Evolutionary conservation across 2,888 invertebrate genomes (phyloP), one percentile per base, ranked within the genome.

Genomic region (Philopedon plagiatum): DNA sequence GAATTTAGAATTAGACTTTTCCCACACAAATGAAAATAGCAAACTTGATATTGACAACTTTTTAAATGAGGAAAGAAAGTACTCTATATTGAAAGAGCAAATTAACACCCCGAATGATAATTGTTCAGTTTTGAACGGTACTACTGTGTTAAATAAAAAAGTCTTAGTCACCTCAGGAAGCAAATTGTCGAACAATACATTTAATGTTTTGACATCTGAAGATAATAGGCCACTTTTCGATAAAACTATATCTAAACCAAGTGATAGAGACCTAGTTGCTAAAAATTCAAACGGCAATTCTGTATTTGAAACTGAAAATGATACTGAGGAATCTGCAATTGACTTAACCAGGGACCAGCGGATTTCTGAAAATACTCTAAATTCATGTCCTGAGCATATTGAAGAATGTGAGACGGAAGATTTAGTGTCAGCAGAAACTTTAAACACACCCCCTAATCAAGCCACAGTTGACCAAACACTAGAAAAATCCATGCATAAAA

Each of bases 1-100:
- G n/a, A 37, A 15, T 41, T 5, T 41, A 15, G 3, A 18, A 5
- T 41, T 18, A 7, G 18, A 41, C 18, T 5, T 41, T 1, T 15
- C 8, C 1, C 15, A 41, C 4, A 5, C 15, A 5, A 15, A 15
- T 41, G 5, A 26, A 21, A 21, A 21, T 21, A 46, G 2, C 8
- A 44, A 44, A 21, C 21, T 49, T 23, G 13, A 60, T 7, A 1
- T 26, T 1, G 23, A 41, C 13, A 61, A 21, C n/a, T 61, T 61
- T 15, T 29, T 61, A 7, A 41, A 11, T 26, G 61, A 44, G 44
- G 61, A 61, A 29, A 41, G 44, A 13, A 61, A 49, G n/a, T 32
- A 1, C 11, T 29, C 62, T 32, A 5, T 18, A 15, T n/a, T 39
- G n/a, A n/a, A n/a, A n/a, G n/a, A n/a, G n/a, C n/a, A n/a, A n/a